Percentiles rank a stretch among this genome's conserved stretches.
Conservation (phyloP, 2,797 vertebrate species). For the Manis javanica region DNA sequence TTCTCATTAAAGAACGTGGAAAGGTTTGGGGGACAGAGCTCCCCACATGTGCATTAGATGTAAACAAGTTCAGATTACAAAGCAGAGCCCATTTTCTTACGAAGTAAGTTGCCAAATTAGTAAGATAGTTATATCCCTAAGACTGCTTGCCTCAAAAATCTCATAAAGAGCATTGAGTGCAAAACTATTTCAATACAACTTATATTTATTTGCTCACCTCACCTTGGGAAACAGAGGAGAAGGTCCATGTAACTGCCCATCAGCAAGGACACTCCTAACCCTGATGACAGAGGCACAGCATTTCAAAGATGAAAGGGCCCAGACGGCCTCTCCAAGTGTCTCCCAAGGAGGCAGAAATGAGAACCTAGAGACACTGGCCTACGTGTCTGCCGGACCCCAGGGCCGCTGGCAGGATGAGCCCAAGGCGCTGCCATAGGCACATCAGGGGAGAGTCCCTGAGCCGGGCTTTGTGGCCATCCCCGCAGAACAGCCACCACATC, state of each 20-base stretch:
- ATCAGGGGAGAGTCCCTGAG: rapidly evolving
- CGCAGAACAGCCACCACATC: rapidly evolving
- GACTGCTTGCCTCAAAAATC: not conserved
- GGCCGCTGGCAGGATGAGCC: rapidly evolving
- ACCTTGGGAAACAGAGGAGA: not conserved
- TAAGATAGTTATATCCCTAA: not conserved
- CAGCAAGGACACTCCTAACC: not conserved
- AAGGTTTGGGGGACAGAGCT: not conserved
- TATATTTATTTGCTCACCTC: not conserved
- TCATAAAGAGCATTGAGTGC: not conserved
- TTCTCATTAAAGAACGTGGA: not conserved
- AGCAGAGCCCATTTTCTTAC: not conserved
- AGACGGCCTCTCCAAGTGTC: rapidly evolving
- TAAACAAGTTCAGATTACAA: not conserved
- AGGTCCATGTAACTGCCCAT: rapidly evolving
- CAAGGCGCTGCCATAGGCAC: rapidly evolving
- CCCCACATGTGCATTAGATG: rapidly evolving
- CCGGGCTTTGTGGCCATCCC: not conserved
- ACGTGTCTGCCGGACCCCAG: rapidly evolving
- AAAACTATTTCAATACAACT: not conserved
- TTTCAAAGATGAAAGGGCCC: not conserved
- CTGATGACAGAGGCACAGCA: rapidly evolving
- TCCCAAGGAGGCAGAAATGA: rapidly evolving
- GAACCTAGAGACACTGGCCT: rapidly evolving
- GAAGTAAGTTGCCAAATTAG: not conserved